Percentiles rank a stretch among this genome's conserved stretches.
Conservation (phyloP, 2,888 invertebrate species). For the Mimachlamys varia region DNA sequence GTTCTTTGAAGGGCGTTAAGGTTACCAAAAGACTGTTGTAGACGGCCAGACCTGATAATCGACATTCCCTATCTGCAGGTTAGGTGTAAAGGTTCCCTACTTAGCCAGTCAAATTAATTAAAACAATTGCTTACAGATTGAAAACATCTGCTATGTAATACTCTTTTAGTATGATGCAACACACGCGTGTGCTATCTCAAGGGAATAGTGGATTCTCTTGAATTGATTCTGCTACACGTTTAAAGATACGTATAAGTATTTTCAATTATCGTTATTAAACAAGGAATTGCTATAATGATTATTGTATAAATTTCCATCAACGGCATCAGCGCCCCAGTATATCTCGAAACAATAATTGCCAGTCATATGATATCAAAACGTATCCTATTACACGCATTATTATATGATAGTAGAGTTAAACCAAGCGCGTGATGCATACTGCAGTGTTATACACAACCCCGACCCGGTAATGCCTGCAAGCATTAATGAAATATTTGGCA, state of each 20-base stretch:
- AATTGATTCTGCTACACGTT: background rate
- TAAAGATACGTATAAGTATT: background rate
- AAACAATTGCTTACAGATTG: background rate
- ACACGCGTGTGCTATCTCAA: background rate
- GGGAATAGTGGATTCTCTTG: background rate
- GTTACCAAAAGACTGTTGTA: background rate
- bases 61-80: background rate
- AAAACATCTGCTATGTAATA: background rate
- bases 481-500: background rate
- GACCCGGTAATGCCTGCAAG: background rate
- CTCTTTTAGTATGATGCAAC: background rate
- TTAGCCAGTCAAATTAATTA: background rate
- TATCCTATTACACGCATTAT: background rate
- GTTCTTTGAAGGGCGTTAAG: background rate
- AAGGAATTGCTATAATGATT: no score
- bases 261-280: background rate
- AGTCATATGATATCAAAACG: background rate
- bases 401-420: background rate
- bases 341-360: background rate
- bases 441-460: background rate
- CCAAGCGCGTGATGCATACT: background rate
- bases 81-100: background rate
- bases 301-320: background rate
- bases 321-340: background rate
- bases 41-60: background rate